These are phyloP conservation scores for Carassius auratus DNA, from an alignment of 2,113 vertebrate species.

Conservation along the genomic window DNA sequence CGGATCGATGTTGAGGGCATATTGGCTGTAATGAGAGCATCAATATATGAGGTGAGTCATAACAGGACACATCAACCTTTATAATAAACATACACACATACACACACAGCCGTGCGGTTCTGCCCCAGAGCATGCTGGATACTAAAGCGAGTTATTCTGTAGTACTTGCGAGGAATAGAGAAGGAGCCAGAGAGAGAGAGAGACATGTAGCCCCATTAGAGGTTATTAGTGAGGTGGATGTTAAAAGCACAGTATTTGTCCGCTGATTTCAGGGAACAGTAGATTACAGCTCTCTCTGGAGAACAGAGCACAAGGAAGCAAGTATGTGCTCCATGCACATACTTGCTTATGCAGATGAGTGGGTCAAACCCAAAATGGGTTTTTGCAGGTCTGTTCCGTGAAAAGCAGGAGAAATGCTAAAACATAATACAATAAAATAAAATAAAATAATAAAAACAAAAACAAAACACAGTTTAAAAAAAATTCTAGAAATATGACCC, in stretches of 20 bases:
- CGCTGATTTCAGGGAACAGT: constrained; percentile 48
- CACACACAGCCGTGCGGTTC: neutral
- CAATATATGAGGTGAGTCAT: constrained; percentile 35
- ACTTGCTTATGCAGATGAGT: too few relatives aligned
- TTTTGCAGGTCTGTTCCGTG: neutral
- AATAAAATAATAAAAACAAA: too few relatives aligned
- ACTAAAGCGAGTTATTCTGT: constrained; percentile 15
- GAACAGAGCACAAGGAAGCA: constrained; percentile 13
- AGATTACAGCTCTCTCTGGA: constrained; percentile 15
- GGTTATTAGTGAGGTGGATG: constrained; percentile 44
- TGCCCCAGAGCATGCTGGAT: constrained; percentile 32
- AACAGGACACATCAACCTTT: constrained; percentile 31
- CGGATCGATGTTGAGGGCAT: constrained; percentile 17
- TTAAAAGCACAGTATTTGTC: constrained; percentile 48
- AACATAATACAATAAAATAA: too few relatives aligned
- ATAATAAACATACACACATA: constrained; percentile 20
- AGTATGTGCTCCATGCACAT: neutral
- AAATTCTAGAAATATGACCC: too few relatives aligned
- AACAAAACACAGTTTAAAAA: too few relatives aligned
- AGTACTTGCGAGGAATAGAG: neutral
- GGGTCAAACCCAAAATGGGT: neutral
- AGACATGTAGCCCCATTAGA: constrained; percentile 32
- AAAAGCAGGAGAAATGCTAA: too few relatives aligned
- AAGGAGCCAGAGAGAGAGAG: constrained; percentile 20
- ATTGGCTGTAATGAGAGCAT: constrained; percentile 34